A percentile compares a stretch with the other conserved stretches of the same genome.
These are phyloP conservation scores for Pandion haliaetus DNA, from an alignment of 2,113 vertebrate genomes.

Conservation along the genomic window DNA sequence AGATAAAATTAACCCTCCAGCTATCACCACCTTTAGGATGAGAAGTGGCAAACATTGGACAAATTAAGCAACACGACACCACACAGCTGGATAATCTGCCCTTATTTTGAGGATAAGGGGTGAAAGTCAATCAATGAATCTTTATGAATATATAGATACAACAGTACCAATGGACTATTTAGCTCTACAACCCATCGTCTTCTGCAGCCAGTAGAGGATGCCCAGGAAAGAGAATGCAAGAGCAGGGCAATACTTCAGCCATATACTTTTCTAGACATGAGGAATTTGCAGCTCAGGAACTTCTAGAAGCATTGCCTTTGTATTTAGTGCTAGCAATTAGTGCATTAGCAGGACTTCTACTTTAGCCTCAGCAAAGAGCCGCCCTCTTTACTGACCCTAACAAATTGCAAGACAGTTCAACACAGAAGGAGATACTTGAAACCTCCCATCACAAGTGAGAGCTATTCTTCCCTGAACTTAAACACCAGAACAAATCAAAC, in stretches of 20 bases:
- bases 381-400: neutral
- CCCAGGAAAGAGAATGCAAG: neutral
- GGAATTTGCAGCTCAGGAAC: neutral
- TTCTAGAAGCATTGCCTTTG: neutral
- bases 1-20: neutral
- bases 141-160: neutral
- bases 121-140: neutral
- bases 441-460: neutral
- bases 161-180: neutral
- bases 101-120: neutral
- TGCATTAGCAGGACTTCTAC: neutral
- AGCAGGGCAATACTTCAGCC: neutral
- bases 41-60: neutral
- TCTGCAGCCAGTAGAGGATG: neutral
- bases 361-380: neutral
- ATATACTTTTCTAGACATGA: neutral
- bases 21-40: neutral
- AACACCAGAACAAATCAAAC: slow-evolving; percentile 31
- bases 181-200: neutral
- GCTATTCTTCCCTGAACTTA: neutral
- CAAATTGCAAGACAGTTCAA: neutral
- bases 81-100: neutral
- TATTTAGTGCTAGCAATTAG: neutral
- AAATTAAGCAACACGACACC: neutral
- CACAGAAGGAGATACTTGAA: neutral